These are phyloP conservation scores for Ganaspis sp. DNA, from an alignment of 1,140 invertebrate species.

Conservation along the genomic window DNA sequence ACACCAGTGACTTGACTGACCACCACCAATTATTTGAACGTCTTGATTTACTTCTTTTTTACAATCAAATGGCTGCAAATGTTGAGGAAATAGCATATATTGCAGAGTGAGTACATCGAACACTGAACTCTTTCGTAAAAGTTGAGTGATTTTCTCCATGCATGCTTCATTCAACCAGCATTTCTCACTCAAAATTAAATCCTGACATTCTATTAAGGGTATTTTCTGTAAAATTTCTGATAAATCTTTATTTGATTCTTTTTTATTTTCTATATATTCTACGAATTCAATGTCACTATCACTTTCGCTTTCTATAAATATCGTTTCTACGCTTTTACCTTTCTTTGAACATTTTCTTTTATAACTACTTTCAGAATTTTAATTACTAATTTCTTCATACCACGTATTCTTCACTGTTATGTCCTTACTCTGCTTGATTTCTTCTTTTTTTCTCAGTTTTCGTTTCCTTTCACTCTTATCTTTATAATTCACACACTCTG, in stretches of 20 bases:
- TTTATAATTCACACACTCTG: no score
- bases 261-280: not conserved
- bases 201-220: not conserved
- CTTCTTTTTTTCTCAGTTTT: not conserved
- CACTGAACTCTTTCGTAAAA: conserved; percentile 15
- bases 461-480: not conserved
- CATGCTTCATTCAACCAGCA: conserved; percentile 22
- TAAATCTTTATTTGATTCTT: not conserved
- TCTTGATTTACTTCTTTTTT: no score
- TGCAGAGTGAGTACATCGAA: conserved; percentile 37
- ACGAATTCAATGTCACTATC: conserved; percentile 27
- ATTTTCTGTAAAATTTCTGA: not conserved
- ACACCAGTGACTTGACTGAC: conserved; percentile 38
- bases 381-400: not conserved
- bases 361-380: not conserved
- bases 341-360: not conserved
- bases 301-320: not conserved
- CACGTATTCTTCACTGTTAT: not conserved
- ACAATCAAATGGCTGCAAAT: conserved; percentile 28
- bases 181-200: not conserved
- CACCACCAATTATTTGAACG: no score
- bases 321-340: not conserved
- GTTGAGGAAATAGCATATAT: conserved; percentile 32
- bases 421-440: not conserved
- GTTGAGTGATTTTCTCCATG: conserved; percentile 33